phyloP scores from a whole-genome alignment of 2,797 vertebrate species.

The Iguana delicatissima region DNA sequence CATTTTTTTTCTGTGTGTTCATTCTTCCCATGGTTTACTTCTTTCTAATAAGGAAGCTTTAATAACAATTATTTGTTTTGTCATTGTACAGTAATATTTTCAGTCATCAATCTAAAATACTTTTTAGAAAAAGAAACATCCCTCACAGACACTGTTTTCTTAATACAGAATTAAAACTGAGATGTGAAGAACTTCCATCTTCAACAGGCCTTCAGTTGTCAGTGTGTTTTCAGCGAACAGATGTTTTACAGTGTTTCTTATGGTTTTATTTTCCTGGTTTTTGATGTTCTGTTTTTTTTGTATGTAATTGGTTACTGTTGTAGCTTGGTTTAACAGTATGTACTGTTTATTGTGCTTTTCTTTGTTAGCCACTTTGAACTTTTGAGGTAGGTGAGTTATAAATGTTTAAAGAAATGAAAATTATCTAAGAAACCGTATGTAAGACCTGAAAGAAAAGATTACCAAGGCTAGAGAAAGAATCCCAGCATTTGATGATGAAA shows the following conservation, averaged over 20 bases:
- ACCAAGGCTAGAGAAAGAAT: background rate
- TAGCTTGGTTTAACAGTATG: background rate
- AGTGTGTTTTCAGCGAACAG: background rate
- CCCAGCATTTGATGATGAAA: slow-evolving; percentile 14
- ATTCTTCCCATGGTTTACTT: fast-evolving
- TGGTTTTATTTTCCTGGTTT: background rate
- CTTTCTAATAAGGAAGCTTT: fast-evolving
- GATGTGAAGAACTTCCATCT: background rate
- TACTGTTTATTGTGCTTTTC: background rate
- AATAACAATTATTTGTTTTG: background rate
- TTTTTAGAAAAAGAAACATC: slow-evolving; percentile 20
- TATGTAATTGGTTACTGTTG: background rate
- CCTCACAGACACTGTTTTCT: slow-evolving; percentile 8
- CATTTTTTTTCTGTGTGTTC: fast-evolving
- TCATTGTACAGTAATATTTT: background rate
- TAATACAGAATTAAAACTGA: slow-evolving; percentile 9
- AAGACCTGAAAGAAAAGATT: slow-evolving; percentile 30
- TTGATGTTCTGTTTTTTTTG: background rate
- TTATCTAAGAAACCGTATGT: slow-evolving; percentile 21
- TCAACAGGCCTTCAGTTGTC: background rate
- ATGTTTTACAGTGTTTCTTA: background rate
- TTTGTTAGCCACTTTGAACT: background rate
- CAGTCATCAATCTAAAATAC: background rate
- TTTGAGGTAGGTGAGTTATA: background rate
- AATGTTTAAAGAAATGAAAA: background rate